phyloP scores from a whole-genome alignment of 2,888 invertebrate species.

The Ceriagrion tenellum region DNA sequence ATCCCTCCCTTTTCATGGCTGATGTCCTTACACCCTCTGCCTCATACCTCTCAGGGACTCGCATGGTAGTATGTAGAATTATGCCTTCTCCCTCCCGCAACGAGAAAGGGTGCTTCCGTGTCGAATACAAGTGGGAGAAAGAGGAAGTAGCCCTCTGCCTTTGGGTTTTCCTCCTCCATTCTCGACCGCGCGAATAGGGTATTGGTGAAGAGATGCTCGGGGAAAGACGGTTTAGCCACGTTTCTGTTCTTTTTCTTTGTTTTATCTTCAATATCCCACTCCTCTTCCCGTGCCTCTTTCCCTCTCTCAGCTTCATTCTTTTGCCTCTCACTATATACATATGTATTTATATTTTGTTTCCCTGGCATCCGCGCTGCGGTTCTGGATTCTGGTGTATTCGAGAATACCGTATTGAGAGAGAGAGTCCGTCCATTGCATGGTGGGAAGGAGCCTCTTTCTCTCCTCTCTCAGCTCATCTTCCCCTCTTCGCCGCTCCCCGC shows the following conservation, averaged over 20 bases:
- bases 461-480: not conserved
- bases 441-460: not conserved
- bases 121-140: not conserved
- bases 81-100: too few relatives aligned
- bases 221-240: not conserved
- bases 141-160: not conserved
- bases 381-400: not conserved
- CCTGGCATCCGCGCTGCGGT: slow-evolving; percentile 9
- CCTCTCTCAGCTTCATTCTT: not conserved
- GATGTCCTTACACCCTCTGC: too few relatives aligned
- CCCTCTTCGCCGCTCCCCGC: too few relatives aligned
- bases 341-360: not conserved
- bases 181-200: too few relatives aligned
- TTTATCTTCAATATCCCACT: not conserved
- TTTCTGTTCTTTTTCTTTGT: not conserved
- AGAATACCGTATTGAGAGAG: not conserved
- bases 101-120: not conserved
- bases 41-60: too few relatives aligned
- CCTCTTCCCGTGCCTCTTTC: not conserved
- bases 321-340: not conserved
- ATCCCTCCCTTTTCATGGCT: not conserved
- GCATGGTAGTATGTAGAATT: too few relatives aligned
- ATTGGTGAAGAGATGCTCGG: not conserved
- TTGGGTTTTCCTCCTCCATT: not conserved
- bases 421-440: not conserved